Evolutionary conservation across 2,113 vertebrate genomes (phyloP).

Genomic region (Potamarius usumacintae): DNA sequence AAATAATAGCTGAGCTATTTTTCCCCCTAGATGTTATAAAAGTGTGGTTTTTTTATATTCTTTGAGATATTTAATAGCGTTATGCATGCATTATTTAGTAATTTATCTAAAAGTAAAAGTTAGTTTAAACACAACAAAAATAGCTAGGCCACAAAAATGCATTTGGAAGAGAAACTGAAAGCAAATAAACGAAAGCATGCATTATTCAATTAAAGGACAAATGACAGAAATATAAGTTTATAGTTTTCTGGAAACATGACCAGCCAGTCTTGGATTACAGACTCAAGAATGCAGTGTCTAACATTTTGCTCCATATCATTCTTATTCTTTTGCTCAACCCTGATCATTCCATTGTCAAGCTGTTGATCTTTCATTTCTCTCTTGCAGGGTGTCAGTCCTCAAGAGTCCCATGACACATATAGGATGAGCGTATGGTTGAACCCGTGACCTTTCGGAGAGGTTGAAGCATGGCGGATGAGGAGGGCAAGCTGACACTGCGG

Average conservation of each 20-base stretch:
- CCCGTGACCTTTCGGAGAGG: constrained; percentile 20
- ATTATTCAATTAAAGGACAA: neutral
- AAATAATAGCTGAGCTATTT: neutral
- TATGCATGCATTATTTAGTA: neutral
- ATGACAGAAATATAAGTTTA: neutral
- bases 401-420: neutral
- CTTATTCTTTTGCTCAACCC: neutral
- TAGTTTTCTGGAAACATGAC: neutral
- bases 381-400: neutral
- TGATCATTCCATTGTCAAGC: neutral
- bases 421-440: constrained; percentile 16
- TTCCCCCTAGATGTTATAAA: neutral
- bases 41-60: neutral
- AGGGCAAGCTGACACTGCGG: constrained; percentile 85
- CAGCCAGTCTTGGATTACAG: neutral
- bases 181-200: neutral
- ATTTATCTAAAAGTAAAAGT: neutral
- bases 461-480: constrained; percentile 83
- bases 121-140: neutral
- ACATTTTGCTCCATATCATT: neutral
- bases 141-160: neutral
- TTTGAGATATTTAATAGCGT: neutral
- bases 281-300: neutral
- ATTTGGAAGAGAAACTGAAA: neutral
- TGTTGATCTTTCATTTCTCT: neutral